Conservation (phyloP, 2,113 vertebrate species). For the Grammatotria lemairii region DNA sequence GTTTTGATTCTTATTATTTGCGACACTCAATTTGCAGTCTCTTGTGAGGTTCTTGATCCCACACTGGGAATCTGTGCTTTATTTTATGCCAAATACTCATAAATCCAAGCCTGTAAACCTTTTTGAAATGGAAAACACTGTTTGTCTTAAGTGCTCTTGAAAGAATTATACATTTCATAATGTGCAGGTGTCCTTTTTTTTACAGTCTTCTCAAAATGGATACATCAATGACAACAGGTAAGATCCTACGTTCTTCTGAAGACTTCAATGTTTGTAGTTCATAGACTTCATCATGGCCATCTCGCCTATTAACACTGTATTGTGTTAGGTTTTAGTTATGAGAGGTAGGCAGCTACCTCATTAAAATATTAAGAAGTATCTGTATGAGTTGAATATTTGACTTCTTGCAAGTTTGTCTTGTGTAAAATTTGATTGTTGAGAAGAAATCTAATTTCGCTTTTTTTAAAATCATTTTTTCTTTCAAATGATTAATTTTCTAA, state of each 20-base stretch:
- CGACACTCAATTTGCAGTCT: background rate
- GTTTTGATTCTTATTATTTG: background rate
- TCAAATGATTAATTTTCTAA: background rate
- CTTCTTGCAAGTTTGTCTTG: background rate
- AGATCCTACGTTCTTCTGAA: slow-evolving; percentile 53
- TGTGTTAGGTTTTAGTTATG: background rate
- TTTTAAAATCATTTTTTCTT: background rate
- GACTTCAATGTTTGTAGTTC: background rate
- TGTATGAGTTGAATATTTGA: background rate
- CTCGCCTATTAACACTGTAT: background rate
- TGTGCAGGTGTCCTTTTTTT: slow-evolving; percentile 73
- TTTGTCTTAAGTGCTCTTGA: background rate
- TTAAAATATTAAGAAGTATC: background rate
- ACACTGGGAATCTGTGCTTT: background rate
- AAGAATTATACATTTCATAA: slow-evolving; percentile 59
- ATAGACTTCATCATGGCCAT: background rate
- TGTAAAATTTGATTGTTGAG: background rate
- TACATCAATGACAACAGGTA: slow-evolving; percentile 96
- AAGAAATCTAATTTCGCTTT: background rate
- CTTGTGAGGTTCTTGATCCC: background rate
- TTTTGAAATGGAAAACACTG: background rate
- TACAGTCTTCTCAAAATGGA: slow-evolving; percentile 95
- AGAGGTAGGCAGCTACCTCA: background rate
- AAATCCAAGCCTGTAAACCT: background rate
- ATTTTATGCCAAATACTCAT: background rate